These are phyloP conservation scores for Micromys minutus DNA, from an alignment of 2,113 vertebrate genomes.

Conservation along the genomic window DNA sequence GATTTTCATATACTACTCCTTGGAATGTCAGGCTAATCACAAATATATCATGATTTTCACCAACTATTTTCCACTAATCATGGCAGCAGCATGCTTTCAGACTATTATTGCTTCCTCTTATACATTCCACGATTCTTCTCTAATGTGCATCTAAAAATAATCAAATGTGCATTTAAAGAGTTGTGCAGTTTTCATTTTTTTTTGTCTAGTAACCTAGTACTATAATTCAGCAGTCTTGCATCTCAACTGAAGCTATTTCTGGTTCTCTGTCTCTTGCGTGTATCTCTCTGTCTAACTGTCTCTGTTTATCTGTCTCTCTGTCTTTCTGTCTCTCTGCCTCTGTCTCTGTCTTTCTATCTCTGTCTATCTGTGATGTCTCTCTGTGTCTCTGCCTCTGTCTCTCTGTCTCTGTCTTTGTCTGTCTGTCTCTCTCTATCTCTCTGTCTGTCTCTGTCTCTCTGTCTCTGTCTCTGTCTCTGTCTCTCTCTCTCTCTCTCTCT, in stretches of 20 bases:
- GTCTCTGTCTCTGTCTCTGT: too few relatives aligned
- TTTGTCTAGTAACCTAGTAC: neutral
- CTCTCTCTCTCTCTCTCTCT: neutral
- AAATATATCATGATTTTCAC: constrained; percentile 2
- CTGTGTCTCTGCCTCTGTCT: too few relatives aligned
- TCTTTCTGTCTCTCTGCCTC: too few relatives aligned
- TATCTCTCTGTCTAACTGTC: too few relatives aligned
- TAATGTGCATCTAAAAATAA: constrained; percentile 21
- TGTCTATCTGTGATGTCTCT: too few relatives aligned
- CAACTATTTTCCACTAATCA: constrained; percentile 28
- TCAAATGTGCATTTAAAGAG: constrained; percentile 26
- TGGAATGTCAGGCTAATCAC: constrained; percentile 30
- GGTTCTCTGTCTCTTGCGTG: neutral
- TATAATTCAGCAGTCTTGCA: neutral
- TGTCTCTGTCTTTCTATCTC: too few relatives aligned
- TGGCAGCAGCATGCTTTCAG: neutral
- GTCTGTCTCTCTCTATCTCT: neutral
- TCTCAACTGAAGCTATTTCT: neutral
- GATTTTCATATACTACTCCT: neutral
- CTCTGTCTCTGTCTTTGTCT: too few relatives aligned
- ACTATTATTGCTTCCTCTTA: neutral
- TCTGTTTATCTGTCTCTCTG: neutral
- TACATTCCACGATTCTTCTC: neutral
- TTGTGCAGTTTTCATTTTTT: constrained; percentile 19
- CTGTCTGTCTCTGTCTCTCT: neutral